A percentile compares a stretch with the other conserved stretches of the same genome.
These are phyloP conservation scores for Macrostomum cliftonense DNA, from an alignment of 2,888 invertebrate species.

Conservation along the genomic window DNA sequence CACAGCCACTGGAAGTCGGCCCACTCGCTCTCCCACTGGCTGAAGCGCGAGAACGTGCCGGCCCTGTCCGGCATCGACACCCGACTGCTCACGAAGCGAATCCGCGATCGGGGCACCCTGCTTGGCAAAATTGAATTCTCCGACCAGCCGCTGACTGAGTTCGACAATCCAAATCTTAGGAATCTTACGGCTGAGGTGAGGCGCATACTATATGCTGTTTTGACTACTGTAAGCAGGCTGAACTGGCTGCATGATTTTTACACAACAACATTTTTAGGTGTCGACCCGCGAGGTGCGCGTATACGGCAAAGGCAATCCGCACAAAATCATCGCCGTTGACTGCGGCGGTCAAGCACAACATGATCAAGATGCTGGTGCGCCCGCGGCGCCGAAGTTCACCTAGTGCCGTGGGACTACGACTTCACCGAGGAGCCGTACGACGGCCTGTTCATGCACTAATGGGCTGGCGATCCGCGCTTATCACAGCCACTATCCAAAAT, in stretches of 20 bases:
- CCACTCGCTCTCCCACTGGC: conserved; percentile 32
- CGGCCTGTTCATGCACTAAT: conserved; percentile 23
- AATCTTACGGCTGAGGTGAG: conserved; percentile 23
- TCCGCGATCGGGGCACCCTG: conserved; percentile 22
- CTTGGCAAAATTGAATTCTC: conserved; percentile 27
- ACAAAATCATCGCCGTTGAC: conserved; percentile 22
- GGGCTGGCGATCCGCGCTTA: conserved; percentile 26
- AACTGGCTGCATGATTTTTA: not conserved
- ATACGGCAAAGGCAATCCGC: conserved; percentile 20
- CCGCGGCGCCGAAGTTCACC: conserved; percentile 23
- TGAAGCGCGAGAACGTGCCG: conserved; percentile 31
- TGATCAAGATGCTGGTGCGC: conserved; percentile 20
- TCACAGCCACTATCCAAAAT: conserved; percentile 17
- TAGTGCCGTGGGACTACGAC: conserved; percentile 27
- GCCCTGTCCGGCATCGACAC: conserved; percentile 27
- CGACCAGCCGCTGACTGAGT: conserved; percentile 17
- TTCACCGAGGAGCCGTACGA: conserved; percentile 15
- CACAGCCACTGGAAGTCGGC: conserved; percentile 35
- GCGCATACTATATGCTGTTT: too few relatives aligned
- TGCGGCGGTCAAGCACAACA: conserved; percentile 28
- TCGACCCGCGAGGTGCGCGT: conserved; percentile 16
- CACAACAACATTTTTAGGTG: not conserved
- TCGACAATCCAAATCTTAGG: conserved; percentile 21
- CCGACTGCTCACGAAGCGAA: conserved; percentile 22
- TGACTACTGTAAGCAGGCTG: not conserved